Percentiles rank a stretch among this genome's conserved stretches.
Conservation (phyloP, 1,140 invertebrate genomes). For the silkworm (Bombyx mori) region DNA sequence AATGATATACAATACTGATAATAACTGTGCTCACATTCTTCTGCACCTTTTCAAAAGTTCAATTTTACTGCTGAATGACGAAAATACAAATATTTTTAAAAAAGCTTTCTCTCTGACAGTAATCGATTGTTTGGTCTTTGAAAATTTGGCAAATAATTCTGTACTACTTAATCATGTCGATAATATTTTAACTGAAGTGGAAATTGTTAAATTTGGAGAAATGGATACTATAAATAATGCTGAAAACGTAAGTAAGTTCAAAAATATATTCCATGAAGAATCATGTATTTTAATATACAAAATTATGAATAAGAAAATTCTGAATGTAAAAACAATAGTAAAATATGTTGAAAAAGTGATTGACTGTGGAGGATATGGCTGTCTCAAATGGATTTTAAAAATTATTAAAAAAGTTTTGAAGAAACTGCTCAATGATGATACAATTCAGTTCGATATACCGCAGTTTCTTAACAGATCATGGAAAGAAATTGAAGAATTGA, state of each 20-base stretch:
- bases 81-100: constrained; percentile 22
- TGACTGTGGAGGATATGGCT: constrained; percentile 52
- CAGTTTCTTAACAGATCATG: constrained; percentile 40
- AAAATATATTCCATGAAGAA: constrained; percentile 47
- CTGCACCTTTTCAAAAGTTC: constrained; percentile 22
- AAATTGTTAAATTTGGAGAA: constrained; percentile 10
- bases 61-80: constrained; percentile 20
- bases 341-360: constrained; percentile 32
- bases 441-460: constrained; percentile 28
- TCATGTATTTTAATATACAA: constrained; percentile 28
- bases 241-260: constrained; percentile 37
- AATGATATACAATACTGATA: constrained; percentile 1
- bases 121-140: constrained; percentile 20
- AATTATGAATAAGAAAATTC: constrained; percentile 5
- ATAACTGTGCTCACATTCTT: constrained; percentile 14
- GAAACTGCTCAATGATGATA: constrained; percentile 16
- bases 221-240: constrained; percentile 10
- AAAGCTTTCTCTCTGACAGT: constrained; percentile 25
- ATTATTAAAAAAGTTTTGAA: constrained; percentile 34
- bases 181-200: constrained; percentile 17
- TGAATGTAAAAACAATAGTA: constrained; percentile 20
- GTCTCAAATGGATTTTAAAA: constrained; percentile 45
- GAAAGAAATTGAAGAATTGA: constrained; percentile 52
- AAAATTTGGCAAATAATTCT: constrained; percentile 10
- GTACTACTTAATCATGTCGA: constrained; percentile 6